Evolutionary conservation across 2,797 vertebrate species (phyloP), one percentile per base, ranked within the genome.

Genomic region (Crenuchus spilurus): DNA sequence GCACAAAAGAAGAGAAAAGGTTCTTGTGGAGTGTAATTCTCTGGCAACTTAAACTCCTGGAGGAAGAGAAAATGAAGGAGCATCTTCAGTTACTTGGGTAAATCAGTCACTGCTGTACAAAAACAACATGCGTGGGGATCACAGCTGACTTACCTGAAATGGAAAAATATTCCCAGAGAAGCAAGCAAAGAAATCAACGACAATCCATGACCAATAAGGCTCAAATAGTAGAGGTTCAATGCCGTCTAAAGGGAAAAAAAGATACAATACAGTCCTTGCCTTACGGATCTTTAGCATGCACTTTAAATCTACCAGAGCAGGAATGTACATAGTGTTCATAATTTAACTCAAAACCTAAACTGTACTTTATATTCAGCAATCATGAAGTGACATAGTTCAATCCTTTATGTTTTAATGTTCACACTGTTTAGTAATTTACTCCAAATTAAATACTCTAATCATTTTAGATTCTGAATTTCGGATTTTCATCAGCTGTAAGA

Each of bases 21-120:
- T 99, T 99, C 91, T 99, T 99, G 81, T 99, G 98, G 55, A 99
- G 92, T 0, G 98, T 99, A 81, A 99, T 97, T 84, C 98, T 96
- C 70, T 99, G 97, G 87, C 98, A 99, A 84, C 97, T 99, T 81
- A 99, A 88, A 80, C 96, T 99, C 93, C 98, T 99, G 82, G 63
- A 16, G 78, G 73, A 26, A 60, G 11, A 39, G 41, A 31, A 64
- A 30, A 37, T 24, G 51, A 44, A 70, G 1, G 31, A 58, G 18
- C 4, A 35, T 13, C 18, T 1, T 35, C 7, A 58, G 10, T 2
- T 6, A 22, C 18, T 58, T n/a, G n/a, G n/a, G n/a, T n/a, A n/a
- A n/a, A 5, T 5, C 2, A 9, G 20, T 1, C 1, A 22, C 4
- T 1, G 2, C 1, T 11, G 11, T 4, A 24, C 16, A 31, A 18